Evolutionary conservation across 2,113 vertebrate genomes (phyloP).

Genomic region (Podarcis muralis): DNA sequence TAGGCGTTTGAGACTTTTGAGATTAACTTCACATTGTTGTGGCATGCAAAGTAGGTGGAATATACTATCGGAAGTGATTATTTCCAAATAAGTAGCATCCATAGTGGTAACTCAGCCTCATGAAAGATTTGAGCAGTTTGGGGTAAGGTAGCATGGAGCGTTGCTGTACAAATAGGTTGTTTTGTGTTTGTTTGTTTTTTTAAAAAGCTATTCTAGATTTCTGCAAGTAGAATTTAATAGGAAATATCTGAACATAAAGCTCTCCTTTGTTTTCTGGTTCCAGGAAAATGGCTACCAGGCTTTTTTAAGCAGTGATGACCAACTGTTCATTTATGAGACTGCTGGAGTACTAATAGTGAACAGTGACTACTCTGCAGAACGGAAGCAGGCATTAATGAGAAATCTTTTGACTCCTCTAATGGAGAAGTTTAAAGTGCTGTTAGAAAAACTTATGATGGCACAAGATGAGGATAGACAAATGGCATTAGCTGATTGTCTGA

Average conservation of each 20-base stretch:
- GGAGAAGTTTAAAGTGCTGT: slow-evolving; percentile 91
- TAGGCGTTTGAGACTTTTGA: neutral
- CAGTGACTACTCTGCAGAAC: slow-evolving; percentile 89
- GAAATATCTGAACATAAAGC: neutral
- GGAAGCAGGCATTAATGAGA: slow-evolving; percentile 93
- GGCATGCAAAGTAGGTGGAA: neutral
- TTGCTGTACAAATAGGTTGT: neutral
- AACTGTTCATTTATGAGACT: slow-evolving; percentile 97
- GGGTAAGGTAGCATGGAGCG: neutral
- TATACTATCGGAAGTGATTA: neutral
- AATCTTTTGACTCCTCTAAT: slow-evolving; percentile 91
- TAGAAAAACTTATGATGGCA: slow-evolving; percentile 88
- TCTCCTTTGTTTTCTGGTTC: slow-evolving; percentile 43
- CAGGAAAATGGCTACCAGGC: slow-evolving; percentile 94
- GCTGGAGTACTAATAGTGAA: slow-evolving; percentile 94
- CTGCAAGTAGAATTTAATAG: neutral
- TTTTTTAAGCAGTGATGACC: slow-evolving; percentile 93
- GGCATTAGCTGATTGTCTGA: slow-evolving; percentile 90
- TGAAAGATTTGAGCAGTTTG: neutral
- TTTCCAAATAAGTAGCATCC: neutral
- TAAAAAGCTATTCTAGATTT: neutral
- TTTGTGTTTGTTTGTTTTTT: neutral
- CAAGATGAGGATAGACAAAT: slow-evolving; percentile 89
- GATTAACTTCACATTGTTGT: neutral
- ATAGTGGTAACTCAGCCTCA: neutral